A percentile compares a stretch with the other conserved stretches of the same genome.
Conservation (phyloP, 2,113 vertebrate species). For the Riparia riparia region DNA sequence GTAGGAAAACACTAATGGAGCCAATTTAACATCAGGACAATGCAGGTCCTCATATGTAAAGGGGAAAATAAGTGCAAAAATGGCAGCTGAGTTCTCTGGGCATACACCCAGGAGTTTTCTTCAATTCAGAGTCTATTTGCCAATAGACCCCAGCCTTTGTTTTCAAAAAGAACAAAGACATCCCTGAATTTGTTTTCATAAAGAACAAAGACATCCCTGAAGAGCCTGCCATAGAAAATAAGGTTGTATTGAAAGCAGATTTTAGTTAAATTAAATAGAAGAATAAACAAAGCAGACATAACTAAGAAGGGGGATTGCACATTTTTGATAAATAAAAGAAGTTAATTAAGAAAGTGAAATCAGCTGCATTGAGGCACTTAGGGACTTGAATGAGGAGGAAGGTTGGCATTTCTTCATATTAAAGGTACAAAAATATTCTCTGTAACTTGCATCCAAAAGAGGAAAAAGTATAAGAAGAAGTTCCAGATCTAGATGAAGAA, state of each 20-base stretch:
- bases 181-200: neutral
- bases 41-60: neutral
- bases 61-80: neutral
- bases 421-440: neutral
- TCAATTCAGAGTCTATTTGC: neutral
- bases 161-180: neutral
- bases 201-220: conserved; percentile 4
- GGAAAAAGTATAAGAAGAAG: neutral
- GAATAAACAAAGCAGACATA: neutral
- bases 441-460: neutral
- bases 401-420: neutral
- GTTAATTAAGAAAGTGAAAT: conserved; percentile 25
- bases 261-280: neutral
- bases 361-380: neutral
- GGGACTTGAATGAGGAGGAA: neutral
- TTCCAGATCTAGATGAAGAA: neutral
- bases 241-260: neutral
- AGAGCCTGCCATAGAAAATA: neutral
- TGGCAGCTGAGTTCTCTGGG: neutral
- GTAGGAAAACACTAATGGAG: neutral
- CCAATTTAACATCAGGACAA: neutral
- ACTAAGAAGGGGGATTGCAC: neutral
- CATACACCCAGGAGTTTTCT: neutral
- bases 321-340: conserved; percentile 19
- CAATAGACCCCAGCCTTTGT: neutral